Conservation (phyloP, 2,113 vertebrate species). For the Neolamprologus longior region DNA sequence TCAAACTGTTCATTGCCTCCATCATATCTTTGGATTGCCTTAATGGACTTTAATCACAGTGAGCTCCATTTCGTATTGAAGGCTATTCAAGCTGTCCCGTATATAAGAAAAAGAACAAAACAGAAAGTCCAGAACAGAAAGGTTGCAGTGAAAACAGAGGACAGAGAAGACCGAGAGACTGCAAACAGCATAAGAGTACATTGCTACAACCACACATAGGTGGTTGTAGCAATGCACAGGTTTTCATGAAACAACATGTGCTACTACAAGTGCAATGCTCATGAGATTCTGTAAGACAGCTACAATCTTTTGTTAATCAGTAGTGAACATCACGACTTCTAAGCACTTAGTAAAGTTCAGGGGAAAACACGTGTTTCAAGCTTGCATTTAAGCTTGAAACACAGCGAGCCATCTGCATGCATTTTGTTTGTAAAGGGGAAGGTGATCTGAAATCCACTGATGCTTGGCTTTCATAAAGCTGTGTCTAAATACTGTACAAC, state of each 20-base stretch:
- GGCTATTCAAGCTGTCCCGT: neutral
- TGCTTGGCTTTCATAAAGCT: neutral
- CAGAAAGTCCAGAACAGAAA: neutral
- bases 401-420: neutral
- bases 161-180: neutral
- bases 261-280: neutral
- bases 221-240: neutral
- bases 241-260: neutral
- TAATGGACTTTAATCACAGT: neutral
- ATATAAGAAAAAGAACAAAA: neutral
- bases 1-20: neutral
- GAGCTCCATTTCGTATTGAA: fast-evolving
- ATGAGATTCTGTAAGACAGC: neutral
- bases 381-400: neutral
- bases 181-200: neutral
- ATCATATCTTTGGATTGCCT: neutral
- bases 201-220: neutral
- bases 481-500: neutral
- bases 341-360: neutral
- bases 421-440: neutral
- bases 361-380: neutral
- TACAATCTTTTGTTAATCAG: neutral
- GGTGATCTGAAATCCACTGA: neutral
- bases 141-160: neutral
- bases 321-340: no score